Conservation (phyloP, 2,888 invertebrate species). For the Athalia circularis region DNA sequence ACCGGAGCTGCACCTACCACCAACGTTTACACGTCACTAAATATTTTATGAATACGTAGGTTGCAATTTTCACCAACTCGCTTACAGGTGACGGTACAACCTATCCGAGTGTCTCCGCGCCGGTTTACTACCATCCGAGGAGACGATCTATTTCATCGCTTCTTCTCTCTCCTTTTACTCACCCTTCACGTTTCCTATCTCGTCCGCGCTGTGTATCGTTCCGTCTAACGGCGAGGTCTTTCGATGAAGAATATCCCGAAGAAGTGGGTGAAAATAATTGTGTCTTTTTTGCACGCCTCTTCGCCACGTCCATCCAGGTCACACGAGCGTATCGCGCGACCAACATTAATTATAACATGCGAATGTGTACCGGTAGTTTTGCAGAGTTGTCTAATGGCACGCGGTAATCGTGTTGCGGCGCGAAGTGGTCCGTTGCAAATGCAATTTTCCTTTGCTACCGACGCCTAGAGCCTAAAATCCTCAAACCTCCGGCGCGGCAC, state of each 20-base stretch:
- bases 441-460: slow-evolving; percentile 33
- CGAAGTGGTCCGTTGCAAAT: slow-evolving; percentile 32
- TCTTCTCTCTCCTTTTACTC: too few species aligned
- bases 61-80: slow-evolving; percentile 11
- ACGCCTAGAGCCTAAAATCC: not conserved
- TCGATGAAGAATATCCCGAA: not conserved
- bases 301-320: not conserved
- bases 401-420: slow-evolving; percentile 9
- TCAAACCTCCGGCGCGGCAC: slow-evolving; percentile 4
- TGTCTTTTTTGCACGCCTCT: slow-evolving; percentile 3
- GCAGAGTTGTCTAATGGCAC: not conserved
- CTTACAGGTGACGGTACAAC: not conserved
- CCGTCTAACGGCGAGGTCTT: too few species aligned
- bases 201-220: too few species aligned
- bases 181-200: too few species aligned
- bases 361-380: not conserved
- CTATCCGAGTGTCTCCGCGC: not conserved
- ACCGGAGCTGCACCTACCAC: not conserved
- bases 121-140: not conserved
- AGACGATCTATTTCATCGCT: too few species aligned
- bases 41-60: slow-evolving; percentile 18
- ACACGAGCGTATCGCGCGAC: slow-evolving; percentile 23
- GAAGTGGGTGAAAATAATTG: not conserved
- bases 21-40: not conserved
- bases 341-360: slow-evolving; percentile 30